Evolutionary conservation across 1,140 invertebrate genomes (phyloP), one percentile per base, ranked within the genome.

Genomic region (Dysdera silvatica): DNA sequence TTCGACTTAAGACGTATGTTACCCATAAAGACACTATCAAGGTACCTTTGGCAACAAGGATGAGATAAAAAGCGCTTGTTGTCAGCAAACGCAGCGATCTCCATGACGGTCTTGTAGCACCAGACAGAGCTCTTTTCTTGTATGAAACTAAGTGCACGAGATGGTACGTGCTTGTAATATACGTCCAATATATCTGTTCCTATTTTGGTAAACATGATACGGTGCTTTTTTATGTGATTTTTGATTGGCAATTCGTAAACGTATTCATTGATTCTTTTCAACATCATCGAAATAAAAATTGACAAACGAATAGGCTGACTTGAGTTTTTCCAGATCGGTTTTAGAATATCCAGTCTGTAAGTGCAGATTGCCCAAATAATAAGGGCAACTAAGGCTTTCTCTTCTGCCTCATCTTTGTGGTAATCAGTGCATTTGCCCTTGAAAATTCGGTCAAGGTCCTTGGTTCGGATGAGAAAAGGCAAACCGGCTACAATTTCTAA

Each of bases 221-320:
- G 72, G n/a, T 54, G 45, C 18, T 72, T 53, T 41, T 70, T 63
- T 31, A 71, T 52, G 28, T 72, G 57, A 16, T 57, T 61, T 40
- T 66, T 66, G 10, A 70, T 14, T 62, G 62, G 66, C 37, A 68
- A 51, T 35, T 73, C 71, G 7, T 18, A n/a, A 6, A 67, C 67
- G 53, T 66, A 69, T n/a, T 37, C 51, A 10, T 59, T 28, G 18
- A 74, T 37, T 23, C 65, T 68, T 26, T 65, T 55, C 18, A 68
- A 70, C 4, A 72, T 57, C 41, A 71, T 61, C 6, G 70, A 71
- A 54, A 69, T 67, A 18, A 78, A 68, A 0, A 79, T 66, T 35
- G 76, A 75, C 33, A 79, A 65, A 28, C 77, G 74, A 28, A 79
- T 73, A 0, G 78, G 78, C 51, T 79, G 75, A 48, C 76, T 75